These are phyloP conservation scores for Gobionotothen gibberifrons DNA, from an alignment of 2,797 vertebrate species.

Conservation along the genomic window DNA sequence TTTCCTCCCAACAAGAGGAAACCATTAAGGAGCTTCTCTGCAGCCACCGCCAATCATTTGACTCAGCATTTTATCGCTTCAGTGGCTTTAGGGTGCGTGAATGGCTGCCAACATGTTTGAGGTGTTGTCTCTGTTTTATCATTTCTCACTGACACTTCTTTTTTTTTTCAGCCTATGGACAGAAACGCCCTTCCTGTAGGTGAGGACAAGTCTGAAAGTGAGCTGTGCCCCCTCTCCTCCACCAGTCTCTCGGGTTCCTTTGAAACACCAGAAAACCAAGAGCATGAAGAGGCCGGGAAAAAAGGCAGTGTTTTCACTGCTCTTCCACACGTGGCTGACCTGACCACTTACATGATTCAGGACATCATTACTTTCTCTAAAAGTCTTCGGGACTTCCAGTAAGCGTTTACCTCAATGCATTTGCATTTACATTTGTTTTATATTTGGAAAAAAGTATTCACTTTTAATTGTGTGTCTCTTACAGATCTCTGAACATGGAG, in stretches of 20 bases:
- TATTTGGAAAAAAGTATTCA: neutral
- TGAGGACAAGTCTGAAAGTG: conserved; percentile 15
- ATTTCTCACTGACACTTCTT: neutral
- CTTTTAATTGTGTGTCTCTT: neutral
- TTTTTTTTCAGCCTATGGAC: conserved; percentile 73
- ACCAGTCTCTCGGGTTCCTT: conserved; percentile 2
- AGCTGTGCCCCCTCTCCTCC: conserved; percentile 1
- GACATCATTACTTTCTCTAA: conserved; percentile 81
- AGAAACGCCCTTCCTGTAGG: conserved; percentile 51
- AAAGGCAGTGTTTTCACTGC: conserved; percentile 64
- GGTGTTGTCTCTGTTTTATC: neutral
- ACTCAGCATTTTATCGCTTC: conserved; percentile 83
- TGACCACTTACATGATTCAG: conserved; percentile 83
- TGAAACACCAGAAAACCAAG: conserved; percentile 12
- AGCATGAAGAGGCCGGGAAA: neutral
- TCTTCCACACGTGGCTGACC: conserved; percentile 79
- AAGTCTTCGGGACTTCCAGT: conserved; percentile 76
- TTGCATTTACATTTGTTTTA: neutral
- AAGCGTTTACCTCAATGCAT: conserved; percentile 3
- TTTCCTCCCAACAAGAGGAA: conserved; percentile 78
- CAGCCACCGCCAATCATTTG: conserved; percentile 82
- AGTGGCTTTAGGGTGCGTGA: conserved; percentile 78
- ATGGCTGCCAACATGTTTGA: conserved; percentile 4
- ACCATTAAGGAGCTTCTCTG: conserved; percentile 80
- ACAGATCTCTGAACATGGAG: conserved; percentile 74